Percentiles rank a stretch among this genome's conserved stretches.
Conservation (phyloP, 2,113 vertebrate species). For the cattle (Bos taurus) region ARS-UCD2.0 NC_037333.1:107931001-107931500, state of each 20-base stretch:
- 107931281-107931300: background rate
- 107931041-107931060: background rate
- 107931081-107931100: constrained; percentile 2
- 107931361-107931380: background rate
- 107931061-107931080: background rate
- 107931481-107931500: background rate
- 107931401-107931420: background rate
- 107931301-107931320: background rate
- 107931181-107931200: background rate
- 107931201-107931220: background rate
- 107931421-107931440: background rate
- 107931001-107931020: background rate
- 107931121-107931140: background rate
- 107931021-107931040: background rate
- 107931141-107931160: background rate
- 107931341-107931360: background rate
- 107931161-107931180: background rate
- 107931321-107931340: background rate
- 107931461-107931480: background rate
- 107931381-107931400: background rate
- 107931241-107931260: background rate
- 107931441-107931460: background rate
- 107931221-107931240: background rate
- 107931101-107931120: background rate
- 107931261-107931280: background rate